Evolutionary conservation across 2,888 invertebrate genomes (phyloP), one percentile per base, ranked within the genome.

Genomic region (Tiliacea citrago): DNA sequence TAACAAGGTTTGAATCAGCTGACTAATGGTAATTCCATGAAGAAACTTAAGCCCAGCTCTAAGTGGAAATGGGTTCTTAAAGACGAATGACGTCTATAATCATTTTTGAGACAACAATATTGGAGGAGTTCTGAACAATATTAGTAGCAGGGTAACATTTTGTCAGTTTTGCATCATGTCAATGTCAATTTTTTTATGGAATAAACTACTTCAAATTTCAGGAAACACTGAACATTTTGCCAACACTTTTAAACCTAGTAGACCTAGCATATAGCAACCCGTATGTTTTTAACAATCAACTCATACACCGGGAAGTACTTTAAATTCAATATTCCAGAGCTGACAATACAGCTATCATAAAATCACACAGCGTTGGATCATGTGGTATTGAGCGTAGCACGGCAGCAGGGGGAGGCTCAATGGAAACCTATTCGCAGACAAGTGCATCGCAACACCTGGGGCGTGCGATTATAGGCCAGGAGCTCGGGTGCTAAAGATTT

Each of bases 401-500:
- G 45, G 13, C 8, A 60, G 73, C 65, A 63, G 60, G 35, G 68
- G 73, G 77, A 78, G 81, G 84, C 79, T 85, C 85, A 89, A 89
- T 89, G 82, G 86, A 87, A 90, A 88, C 84, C 90, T 80, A 90
- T 90, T 89, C 87, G 88, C 75, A 74, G 86, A 90, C 88, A 89
- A 90, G 89, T 89, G 90, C 90, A 89, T 85, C 85, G 82, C 84
- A 73, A 80, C 86, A 87, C 84, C 70, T 88, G 83, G 79, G 84
- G 85, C 73, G 79, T 85, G 78, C 83, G 83, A 86, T 86, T 86
- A 73, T 89, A 88, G 88, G 60, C 73, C 12, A 79, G 72, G 89
- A 90, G 89, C 72, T 12, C 8, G 79, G 75, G 68, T 57, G 47
- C 71, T 81, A 58, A 60, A 65, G 51, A 79, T 73, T 68, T 72